A percentile compares a stretch with the other conserved stretches of the same genome.
Evolutionary conservation across 2,888 invertebrate genomes (phyloP).

Genomic region (Oligia fasciuncula): DNA sequence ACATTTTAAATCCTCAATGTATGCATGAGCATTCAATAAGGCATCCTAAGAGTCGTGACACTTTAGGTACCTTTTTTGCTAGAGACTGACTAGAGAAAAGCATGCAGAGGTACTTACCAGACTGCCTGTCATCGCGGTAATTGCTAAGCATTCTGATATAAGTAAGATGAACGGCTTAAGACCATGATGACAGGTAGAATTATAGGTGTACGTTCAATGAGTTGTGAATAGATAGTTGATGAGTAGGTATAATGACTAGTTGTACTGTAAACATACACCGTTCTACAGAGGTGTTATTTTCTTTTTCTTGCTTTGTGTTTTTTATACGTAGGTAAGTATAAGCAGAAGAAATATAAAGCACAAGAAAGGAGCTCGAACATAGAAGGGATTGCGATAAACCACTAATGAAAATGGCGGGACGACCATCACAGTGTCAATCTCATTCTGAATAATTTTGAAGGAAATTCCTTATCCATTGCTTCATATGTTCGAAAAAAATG

Average conservation of each 20-base stretch:
- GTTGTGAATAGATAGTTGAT: slow-evolving; percentile 36
- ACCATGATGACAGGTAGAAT: slow-evolving; percentile 49
- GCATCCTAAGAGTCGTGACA: background rate
- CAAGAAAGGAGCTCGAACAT: background rate
- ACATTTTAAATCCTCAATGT: background rate
- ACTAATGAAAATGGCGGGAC: too few species aligned
- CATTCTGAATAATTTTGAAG: background rate
- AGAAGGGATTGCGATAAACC: too few species aligned
- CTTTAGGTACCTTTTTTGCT: slow-evolving; percentile 12
- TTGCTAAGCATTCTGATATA: slow-evolving; percentile 29
- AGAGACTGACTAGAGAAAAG: slow-evolving; percentile 15
- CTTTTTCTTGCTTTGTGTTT: background rate
- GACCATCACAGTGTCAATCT: background rate
- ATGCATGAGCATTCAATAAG: background rate
- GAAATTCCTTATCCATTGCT: background rate
- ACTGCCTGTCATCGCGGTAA: slow-evolving; percentile 45
- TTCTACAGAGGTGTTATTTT: background rate
- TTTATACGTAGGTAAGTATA: background rate
- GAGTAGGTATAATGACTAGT: slow-evolving; percentile 37
- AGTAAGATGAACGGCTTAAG: slow-evolving; percentile 32
- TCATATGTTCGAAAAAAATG: background rate
- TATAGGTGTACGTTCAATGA: slow-evolving; percentile 38
- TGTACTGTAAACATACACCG: background rate
- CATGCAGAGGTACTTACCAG: slow-evolving; percentile 12
- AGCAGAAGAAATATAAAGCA: background rate